Evolutionary conservation across 2,888 invertebrate genomes (phyloP), one percentile per base, ranked within the genome.

Genomic region (Dioctria rufipes): DNA sequence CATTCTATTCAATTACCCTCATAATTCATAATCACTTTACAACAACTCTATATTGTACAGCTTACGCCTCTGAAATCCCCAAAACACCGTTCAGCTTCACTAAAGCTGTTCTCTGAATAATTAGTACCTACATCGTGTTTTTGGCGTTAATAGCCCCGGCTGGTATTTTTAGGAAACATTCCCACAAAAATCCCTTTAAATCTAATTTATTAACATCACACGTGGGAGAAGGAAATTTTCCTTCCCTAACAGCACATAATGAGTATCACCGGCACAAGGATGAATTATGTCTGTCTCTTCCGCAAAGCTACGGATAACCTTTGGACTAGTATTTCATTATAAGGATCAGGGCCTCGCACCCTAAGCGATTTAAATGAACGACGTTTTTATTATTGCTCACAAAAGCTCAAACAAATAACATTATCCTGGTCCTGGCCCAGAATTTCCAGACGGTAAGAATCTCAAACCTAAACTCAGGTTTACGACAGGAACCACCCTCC

Each of bases 191-290:
- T 51, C 81, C 80, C 81, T 65, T 82, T 80, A 82, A 82, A 82
- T 82, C 80, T 81, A 82, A 82, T 82, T 82, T 82, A 81, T 82
- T 78, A 82, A 82, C 82, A 82, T 42, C 80, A 80, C 82, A 81
- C 81, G 81, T 81, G 81, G 82, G 82, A 80, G 81, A 81, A 75
- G 78, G 40, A 80, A 67, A 42, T 51, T 67, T 67, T 4, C 67
- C 13, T 40, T 39, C 49, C 67, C 80, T 79, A 77, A 75, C 54
- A 46, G 5, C 46, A 60, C 65, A 43, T 73, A 80, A 81, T 77
- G 69, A 69, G 40, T 78, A 78, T 61, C 69, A 63, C 13, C 77
- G 60, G 66, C 40, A 69, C 58, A 49, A 46, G 54, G 54, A 73
- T 73, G 80, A 80, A 80, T 73, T 46, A 73, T 71, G 25, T 11